Base-by-base conservation (phyloP, 1,140 invertebrate genomes). In the Elymnias hypermnestra region DNA sequence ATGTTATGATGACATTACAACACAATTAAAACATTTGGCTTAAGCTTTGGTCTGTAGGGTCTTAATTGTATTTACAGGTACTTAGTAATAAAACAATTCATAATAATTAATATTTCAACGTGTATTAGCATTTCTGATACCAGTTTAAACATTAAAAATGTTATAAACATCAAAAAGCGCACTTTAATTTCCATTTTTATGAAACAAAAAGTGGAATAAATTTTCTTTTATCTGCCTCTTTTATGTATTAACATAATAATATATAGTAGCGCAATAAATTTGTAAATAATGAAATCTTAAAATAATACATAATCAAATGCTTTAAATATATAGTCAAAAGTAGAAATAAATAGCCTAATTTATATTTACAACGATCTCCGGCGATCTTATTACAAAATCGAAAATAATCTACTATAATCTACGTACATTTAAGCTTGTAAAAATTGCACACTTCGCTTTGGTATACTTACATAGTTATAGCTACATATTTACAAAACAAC, bases 391-490 rank as follows among this genome's bases (percentile, higher is more conserved):
- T 71, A 64, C 66, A 65, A 40, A 64, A 69, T 69, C 63, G 65
- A 56, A 56, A 57, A 52, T 61, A 63, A 46, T 38, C 37, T 57
- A 48, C 53, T 60, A 18, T 65, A 63, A 53, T 58, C 68, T 78
- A 75, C 63, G 60, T 76, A 76, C 65, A 72, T 56, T 53, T 77
- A 83, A 83, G 77, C 79, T 78, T 79, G 67, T 83, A 82, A 82
- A 83, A 85, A 85, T 85, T 85, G 81, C 81, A 85, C 81, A 77
- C 78, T 71, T 83, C 66, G 72, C 81, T 85, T 84, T 84, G 81
- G 81, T 83, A 83, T 84, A 83, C 73, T 69, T 84, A 81, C 61
- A 57, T 83, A 81, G n/a, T n/a, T 71, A 79, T 84, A 81, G 51
- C 74, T 84, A 84, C 72, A 84, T 84, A 84, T 83, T 74, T 84